Evolutionary conservation across 2,888 invertebrate genomes (phyloP).

Genomic region (Nudaria mundana): DNA sequence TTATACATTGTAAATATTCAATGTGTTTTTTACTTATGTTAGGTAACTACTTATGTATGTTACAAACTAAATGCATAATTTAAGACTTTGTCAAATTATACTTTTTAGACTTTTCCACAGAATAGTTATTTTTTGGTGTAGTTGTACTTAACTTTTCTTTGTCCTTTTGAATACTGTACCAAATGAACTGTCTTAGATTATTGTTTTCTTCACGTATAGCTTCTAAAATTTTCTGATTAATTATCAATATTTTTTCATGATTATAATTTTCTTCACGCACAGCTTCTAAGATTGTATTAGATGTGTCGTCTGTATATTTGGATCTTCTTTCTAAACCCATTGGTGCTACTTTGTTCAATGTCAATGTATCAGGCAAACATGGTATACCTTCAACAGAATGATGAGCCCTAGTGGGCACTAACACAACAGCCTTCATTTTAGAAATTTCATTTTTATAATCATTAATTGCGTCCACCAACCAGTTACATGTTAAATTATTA

Average conservation of each 20-base stretch:
- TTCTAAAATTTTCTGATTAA: slow-evolving; percentile 61
- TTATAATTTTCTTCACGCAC: slow-evolving; percentile 58
- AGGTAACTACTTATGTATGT: no score
- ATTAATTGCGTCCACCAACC: slow-evolving; percentile 53
- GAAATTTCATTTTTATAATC: slow-evolving; percentile 62
- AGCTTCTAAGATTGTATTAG: slow-evolving; percentile 60
- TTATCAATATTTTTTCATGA: slow-evolving; percentile 57
- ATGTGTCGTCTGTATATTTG: slow-evolving; percentile 7
- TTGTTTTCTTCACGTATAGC: slow-evolving; percentile 61
- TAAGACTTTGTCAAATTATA: no score
- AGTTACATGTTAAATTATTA: slow-evolving; percentile 60
- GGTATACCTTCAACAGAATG: slow-evolving; percentile 62
- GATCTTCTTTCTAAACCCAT: background rate
- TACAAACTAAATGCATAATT: no score
- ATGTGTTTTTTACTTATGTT: no score
- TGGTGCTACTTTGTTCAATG: slow-evolving; percentile 12
- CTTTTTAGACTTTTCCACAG: no score
- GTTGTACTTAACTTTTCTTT: slow-evolving; percentile 28
- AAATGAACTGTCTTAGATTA: slow-evolving; percentile 42
- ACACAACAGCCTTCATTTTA: slow-evolving; percentile 51
- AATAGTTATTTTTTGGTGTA: no score
- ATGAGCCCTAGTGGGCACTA: slow-evolving; percentile 25
- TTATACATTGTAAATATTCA: no score
- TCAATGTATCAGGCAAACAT: slow-evolving; percentile 41
- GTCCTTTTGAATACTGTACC: slow-evolving; percentile 21